A percentile compares a stretch with the other conserved stretches of the same genome.
These are phyloP conservation scores for Oedothorax gibbosus DNA, from an alignment of 1,140 invertebrate species.

Conservation along the genomic window DNA sequence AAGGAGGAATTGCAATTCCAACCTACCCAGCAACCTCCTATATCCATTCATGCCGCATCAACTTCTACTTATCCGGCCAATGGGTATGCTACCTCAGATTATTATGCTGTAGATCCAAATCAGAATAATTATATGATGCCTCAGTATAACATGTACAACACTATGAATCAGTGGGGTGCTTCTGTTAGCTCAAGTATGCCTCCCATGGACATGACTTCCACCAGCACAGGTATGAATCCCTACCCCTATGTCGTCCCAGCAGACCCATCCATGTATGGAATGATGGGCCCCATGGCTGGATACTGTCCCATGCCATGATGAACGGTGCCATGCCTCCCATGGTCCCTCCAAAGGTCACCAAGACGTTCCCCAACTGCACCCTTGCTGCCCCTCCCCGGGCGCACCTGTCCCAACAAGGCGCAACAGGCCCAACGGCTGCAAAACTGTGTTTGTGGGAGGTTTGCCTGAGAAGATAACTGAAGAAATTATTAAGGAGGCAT, in stretches of 20 bases:
- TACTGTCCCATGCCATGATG: not conserved
- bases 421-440: slow-evolving; percentile 87
- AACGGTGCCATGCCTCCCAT: not conserved
- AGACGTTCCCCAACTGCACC: slow-evolving; percentile 86
- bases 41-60: no score
- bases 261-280: slow-evolving; percentile 10
- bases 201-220: not conserved
- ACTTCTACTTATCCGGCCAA: no score
- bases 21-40: no score
- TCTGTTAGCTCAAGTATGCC: no score
- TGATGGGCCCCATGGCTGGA: not conserved
- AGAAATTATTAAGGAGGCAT: slow-evolving; percentile 88
- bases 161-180: no score
- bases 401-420: slow-evolving; percentile 80
- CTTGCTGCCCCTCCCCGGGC: slow-evolving; percentile 86
- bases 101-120: no score
- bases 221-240: slow-evolving; percentile 16
- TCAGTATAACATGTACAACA: no score
- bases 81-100: no score
- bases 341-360: slow-evolving; percentile 75
- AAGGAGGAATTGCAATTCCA: no score
- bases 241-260: not conserved
- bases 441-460: slow-evolving; percentile 94
- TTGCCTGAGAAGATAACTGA: slow-evolving; percentile 91
- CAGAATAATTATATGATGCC: no score